Evolutionary conservation across 2,888 invertebrate genomes (phyloP).

Genomic region (Chelonus formosanus): DNA sequence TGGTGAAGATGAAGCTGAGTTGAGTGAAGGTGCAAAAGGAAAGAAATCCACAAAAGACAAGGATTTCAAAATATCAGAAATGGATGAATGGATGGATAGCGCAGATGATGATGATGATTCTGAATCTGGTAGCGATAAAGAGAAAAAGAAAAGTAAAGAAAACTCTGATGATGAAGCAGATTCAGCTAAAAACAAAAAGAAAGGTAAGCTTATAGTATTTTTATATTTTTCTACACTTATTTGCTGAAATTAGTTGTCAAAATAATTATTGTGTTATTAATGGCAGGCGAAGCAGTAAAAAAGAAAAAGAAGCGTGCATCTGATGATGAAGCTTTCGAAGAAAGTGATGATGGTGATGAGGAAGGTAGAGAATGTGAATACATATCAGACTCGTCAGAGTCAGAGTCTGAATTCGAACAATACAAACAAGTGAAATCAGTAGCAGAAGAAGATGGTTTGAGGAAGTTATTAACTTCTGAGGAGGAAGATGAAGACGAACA

Average conservation of each 20-base stretch:
- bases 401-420: slow-evolving; percentile 75
- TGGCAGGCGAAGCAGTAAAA: slow-evolving; percentile 48
- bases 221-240: no score
- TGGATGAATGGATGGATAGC: slow-evolving; percentile 91
- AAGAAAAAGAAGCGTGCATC: slow-evolving; percentile 84
- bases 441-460: slow-evolving; percentile 88
- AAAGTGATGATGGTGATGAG: slow-evolving; percentile 97
- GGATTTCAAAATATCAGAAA: slow-evolving; percentile 89
- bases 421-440: slow-evolving; percentile 85
- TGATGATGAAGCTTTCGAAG: slow-evolving; percentile 91
- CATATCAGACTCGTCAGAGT: slow-evolving; percentile 87
- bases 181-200: slow-evolving; percentile 70
- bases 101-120: slow-evolving; percentile 77
- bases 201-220: slow-evolving; percentile 40
- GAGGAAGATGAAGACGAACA: slow-evolving; percentile 88
- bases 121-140: slow-evolving; percentile 68
- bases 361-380: slow-evolving; percentile 95
- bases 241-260: no score
- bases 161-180: slow-evolving; percentile 55
- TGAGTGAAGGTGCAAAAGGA: slow-evolving; percentile 67
- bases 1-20: slow-evolving; percentile 72
- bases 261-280: no score
- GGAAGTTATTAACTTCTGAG: slow-evolving; percentile 87
- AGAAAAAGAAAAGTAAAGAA: slow-evolving; percentile 73
- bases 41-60: slow-evolving; percentile 61